Evolutionary conservation across 2,113 vertebrate species (phyloP).

Genomic region (Onychostoma macrolepis): DNA sequence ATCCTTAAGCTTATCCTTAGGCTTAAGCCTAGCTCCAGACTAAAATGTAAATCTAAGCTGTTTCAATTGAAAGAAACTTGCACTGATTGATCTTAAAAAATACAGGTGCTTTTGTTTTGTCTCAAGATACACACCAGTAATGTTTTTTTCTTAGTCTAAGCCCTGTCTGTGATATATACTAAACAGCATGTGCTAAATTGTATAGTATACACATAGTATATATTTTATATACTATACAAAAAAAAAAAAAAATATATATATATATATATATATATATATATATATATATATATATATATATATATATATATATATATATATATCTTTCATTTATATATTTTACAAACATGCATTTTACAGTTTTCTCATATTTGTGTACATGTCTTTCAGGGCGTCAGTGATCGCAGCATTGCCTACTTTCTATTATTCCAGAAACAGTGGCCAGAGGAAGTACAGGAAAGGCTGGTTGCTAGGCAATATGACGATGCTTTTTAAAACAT

Average conservation of each 20-base stretch:
- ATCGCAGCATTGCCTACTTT: not conserved
- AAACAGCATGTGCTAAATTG: too few relatives aligned
- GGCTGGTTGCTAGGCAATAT: conserved; percentile 41
- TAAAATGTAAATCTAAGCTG: too few relatives aligned
- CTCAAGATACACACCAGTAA: too few relatives aligned
- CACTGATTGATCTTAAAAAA: too few relatives aligned
- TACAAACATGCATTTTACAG: not conserved
- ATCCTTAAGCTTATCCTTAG: too few relatives aligned
- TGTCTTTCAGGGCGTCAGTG: not conserved
- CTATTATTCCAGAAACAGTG: conserved; percentile 9
- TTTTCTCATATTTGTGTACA: not conserved
- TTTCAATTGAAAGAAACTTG: too few relatives aligned
- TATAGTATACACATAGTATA: too few relatives aligned
- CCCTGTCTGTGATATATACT: too few relatives aligned
- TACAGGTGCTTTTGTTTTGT: too few relatives aligned
- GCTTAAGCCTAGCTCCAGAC: too few relatives aligned
- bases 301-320: not conserved
- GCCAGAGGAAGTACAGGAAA: conserved; percentile 18
- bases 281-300: not conserved
- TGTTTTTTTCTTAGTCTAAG: too few relatives aligned
- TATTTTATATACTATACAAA: too few relatives aligned
- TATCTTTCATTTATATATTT: not conserved
- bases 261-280: not conserved
- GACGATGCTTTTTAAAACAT: conserved; percentile 27
- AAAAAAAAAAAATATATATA: not conserved